These are phyloP conservation scores for Ischnus inquisitorius DNA, from an alignment of 2,888 invertebrate species.

Conservation along the genomic window DNA sequence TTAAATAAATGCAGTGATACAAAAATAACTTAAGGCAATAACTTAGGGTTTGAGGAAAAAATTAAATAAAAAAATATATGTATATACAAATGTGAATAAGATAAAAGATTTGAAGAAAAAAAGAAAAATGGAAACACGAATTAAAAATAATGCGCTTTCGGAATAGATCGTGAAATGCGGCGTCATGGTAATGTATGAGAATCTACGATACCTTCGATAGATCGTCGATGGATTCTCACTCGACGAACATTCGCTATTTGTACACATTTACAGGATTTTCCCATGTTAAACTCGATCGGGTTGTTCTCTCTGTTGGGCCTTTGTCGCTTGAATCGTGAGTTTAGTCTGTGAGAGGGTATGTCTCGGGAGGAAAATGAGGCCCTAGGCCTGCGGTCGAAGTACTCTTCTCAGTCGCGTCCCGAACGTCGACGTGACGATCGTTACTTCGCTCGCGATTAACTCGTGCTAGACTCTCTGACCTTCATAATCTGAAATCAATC, in stretches of 20 bases:
- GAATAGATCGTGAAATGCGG: conserved; percentile 53
- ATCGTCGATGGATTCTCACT: conserved; percentile 39
- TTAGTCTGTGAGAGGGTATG: conserved; percentile 28
- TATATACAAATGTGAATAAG: conserved; percentile 21
- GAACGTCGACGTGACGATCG: conserved; percentile 23
- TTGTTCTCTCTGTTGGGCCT: conserved; percentile 58
- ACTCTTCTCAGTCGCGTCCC: conserved; percentile 31
- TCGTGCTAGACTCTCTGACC: conserved; percentile 61
- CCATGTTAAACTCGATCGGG: conserved; percentile 35
- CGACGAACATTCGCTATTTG: conserved; percentile 63
- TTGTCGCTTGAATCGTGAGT: conserved; percentile 66
- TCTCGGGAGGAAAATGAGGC: conserved; percentile 24
- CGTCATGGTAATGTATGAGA: conserved; percentile 52
- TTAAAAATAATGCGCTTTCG: conserved; percentile 17
- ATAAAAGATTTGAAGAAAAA: neutral
- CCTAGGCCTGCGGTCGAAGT: conserved; percentile 28
- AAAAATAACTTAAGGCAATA: conserved; percentile 50
- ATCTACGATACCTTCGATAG: conserved; percentile 45
- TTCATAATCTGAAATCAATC: conserved; percentile 59
- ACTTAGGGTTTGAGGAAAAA: neutral
- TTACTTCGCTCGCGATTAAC: conserved; percentile 23
- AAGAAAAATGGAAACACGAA: conserved; percentile 13
- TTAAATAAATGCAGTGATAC: conserved; percentile 32
- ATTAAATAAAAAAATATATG: conserved; percentile 22
- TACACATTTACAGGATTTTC: conserved; percentile 74